Evolutionary conservation across 2,888 invertebrate genomes (phyloP).

Genomic region (Ormyrus pomaceus): DNA sequence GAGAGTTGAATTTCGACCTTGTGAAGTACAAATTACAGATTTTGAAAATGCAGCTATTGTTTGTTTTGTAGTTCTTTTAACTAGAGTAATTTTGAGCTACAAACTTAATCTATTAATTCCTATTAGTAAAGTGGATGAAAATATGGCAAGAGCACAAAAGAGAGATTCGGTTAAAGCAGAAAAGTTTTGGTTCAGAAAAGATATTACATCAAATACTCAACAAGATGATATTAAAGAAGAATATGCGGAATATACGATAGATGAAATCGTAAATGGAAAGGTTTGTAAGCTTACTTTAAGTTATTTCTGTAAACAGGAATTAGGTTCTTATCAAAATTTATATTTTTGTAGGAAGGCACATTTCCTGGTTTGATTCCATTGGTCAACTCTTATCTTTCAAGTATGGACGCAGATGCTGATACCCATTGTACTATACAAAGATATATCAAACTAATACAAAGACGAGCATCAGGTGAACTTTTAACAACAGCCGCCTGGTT

Average conservation of each 20-base stretch:
- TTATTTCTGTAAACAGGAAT: background rate
- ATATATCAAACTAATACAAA: slow-evolving; percentile 94
- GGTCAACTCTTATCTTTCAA: slow-evolving; percentile 94
- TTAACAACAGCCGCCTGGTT: slow-evolving; percentile 97
- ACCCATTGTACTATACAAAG: slow-evolving; percentile 98
- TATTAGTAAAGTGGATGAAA: slow-evolving; percentile 98
- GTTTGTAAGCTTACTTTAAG: slow-evolving; percentile 22
- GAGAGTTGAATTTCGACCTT: slow-evolving; percentile 99
- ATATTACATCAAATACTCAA: slow-evolving; percentile 80
- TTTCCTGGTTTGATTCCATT: slow-evolving; percentile 97
- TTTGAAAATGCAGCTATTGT: slow-evolving; percentile 99
- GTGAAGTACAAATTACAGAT: slow-evolving; percentile 98
- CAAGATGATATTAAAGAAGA: slow-evolving; percentile 77
- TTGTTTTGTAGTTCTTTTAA: slow-evolving; percentile 97
- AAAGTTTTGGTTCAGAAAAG: slow-evolving; percentile 96
- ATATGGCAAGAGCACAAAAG: slow-evolving; percentile 96
- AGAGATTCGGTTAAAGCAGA: slow-evolving; percentile 89
- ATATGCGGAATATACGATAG: slow-evolving; percentile 90
- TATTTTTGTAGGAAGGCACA: slow-evolving; percentile 81
- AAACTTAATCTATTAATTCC: slow-evolving; percentile 97
- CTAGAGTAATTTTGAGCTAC: slow-evolving; percentile 97
- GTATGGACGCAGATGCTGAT: slow-evolving; percentile 98
- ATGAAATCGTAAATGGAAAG: slow-evolving; percentile 98
- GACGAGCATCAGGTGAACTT: slow-evolving; percentile 91
- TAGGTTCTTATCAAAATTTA: background rate